Percentiles rank a stretch among this genome's conserved stretches.
Conservation (phyloP, 2,113 vertebrate species). For the Phrynosoma blainvillii region DNA sequence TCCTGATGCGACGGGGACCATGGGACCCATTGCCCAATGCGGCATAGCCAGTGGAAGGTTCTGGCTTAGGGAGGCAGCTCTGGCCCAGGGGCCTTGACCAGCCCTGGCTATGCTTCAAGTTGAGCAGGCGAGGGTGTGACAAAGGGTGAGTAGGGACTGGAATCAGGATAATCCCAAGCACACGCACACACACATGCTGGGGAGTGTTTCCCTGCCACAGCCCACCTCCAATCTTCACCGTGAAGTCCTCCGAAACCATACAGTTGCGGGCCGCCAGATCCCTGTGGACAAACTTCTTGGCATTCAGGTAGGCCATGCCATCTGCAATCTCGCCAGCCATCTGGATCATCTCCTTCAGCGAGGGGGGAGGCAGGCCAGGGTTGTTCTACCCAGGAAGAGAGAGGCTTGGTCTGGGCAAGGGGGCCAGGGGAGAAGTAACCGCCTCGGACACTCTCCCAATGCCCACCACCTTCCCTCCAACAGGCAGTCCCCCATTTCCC, state of each 20-base stretch:
- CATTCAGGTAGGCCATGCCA: constrained; percentile 83
- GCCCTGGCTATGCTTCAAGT: too few species aligned
- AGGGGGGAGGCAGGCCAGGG: constrained; percentile 65
- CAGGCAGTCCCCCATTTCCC: too few species aligned
- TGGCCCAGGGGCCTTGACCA: too few species aligned
- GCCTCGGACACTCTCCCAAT: too few species aligned
- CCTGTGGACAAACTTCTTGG: constrained; percentile 84
- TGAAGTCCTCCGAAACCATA: constrained; percentile 85
- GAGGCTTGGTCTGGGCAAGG: not conserved
- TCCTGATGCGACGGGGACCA: not conserved
- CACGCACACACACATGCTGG: not conserved
- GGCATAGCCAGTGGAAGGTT: too few species aligned
- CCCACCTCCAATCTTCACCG: constrained; percentile 84
- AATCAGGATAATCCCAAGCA: not conserved
- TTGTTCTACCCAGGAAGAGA: constrained; percentile 70
- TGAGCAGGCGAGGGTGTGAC: too few species aligned
- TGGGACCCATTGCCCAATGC: too few species aligned
- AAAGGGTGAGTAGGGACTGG: too few species aligned
- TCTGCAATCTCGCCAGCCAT: constrained; percentile 85
- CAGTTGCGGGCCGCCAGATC: constrained; percentile 85
- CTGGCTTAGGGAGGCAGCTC: too few species aligned
- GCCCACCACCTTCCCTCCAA: too few species aligned
- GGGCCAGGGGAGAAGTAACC: not conserved
- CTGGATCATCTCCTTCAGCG: constrained; percentile 79
- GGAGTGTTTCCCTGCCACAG: rapidly evolving